Evolutionary conservation across 1,140 invertebrate genomes (phyloP).

Genomic region (Proctacanthus coquilletti): DNA sequence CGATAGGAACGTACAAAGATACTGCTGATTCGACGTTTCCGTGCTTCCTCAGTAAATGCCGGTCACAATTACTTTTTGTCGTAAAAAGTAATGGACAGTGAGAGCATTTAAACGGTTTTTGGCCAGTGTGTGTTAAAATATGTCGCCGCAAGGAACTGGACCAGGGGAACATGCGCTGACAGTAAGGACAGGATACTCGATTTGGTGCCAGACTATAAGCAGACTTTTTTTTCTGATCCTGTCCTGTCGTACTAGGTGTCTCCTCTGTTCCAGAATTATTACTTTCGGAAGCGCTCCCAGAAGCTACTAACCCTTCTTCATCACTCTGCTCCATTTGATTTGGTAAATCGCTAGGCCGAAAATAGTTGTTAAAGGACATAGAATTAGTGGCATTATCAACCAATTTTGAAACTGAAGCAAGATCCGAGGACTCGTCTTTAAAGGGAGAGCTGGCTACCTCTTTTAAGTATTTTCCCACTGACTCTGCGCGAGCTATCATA

Average conservation of each 20-base stretch:
- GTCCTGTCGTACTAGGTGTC: conserved; percentile 35
- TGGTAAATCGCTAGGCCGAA: conserved; percentile 29
- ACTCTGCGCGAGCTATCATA: conserved; percentile 25
- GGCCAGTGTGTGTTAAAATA: conserved; percentile 85
- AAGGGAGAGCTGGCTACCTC: conserved; percentile 27
- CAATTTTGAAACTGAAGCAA: conserved; percentile 59
- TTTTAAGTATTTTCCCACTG: conserved; percentile 23
- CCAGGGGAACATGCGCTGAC: conserved; percentile 88
- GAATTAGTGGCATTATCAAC: conserved; percentile 62
- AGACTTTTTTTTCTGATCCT: conserved; percentile 58
- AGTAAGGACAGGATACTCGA: conserved; percentile 80
- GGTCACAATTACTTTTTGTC: conserved; percentile 92
- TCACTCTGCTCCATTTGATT: conserved; percentile 41
- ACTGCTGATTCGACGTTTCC: conserved; percentile 35
- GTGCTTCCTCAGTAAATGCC: conserved; percentile 82
- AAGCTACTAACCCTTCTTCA: conserved; percentile 55
- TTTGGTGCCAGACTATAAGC: conserved; percentile 91
- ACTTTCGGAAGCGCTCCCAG: conserved; percentile 54
- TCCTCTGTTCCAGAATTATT: conserved; percentile 67
- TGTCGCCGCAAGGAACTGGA: conserved; percentile 82
- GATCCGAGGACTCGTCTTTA: conserved; percentile 38
- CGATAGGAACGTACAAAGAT: conserved; percentile 27
- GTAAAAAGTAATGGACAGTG: conserved; percentile 86
- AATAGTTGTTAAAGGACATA: conserved; percentile 44
- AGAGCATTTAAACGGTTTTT: conserved; percentile 89